Evolutionary conservation across 2,113 vertebrate species (phyloP), one percentile per base, ranked within the genome.

Genomic region (Pontoporia blainvillei): DNA sequence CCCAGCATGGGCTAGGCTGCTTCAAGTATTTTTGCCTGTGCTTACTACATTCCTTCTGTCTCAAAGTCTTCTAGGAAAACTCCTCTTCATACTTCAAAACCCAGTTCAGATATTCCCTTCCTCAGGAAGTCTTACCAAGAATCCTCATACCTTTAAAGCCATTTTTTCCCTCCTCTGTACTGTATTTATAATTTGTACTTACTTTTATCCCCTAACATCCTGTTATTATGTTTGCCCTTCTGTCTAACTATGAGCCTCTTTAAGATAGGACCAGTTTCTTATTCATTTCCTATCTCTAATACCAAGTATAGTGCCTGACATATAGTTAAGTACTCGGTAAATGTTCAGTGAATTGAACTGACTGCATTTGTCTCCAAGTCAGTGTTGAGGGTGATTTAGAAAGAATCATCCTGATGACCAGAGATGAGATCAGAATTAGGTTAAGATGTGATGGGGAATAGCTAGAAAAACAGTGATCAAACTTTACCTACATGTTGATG

Each of bases 381-480:
- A 41, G 8, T 14, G 4, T 27, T 66, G n/a, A 82, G 29, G 49
- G n/a, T 91, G 39, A 83, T 57, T 94, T 78, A 90, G 41, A 91
- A 85, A 89, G 27, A 54, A 57, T 4, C 9, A 72, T 23, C 71
- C 17, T 76, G 73, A 49, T 49, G 52, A 90, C 41, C 57, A 73
- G 36, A 46, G 52, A 29, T 36, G 36, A 54, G 15, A 87, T 72
- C 29, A 82, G 36, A 97, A 64, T 75, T 91, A 83, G 23, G 49
- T 84, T 73, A 62, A 73, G 34, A 92, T 52, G 23, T 44, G 41
- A 49, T 34, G 17, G 2, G 29, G 39, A 86, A 71, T n/a, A 71
- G n/a, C 76, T 86, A 85, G 82, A 57, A 67, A 85, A 44, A 82
- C 54, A 72, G 54, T 92, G 52, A 94, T 90, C 73, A 86, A 94